phyloP scores from a whole-genome alignment of 2,888 invertebrate species.

The Lithophane ornitopus region DNA sequence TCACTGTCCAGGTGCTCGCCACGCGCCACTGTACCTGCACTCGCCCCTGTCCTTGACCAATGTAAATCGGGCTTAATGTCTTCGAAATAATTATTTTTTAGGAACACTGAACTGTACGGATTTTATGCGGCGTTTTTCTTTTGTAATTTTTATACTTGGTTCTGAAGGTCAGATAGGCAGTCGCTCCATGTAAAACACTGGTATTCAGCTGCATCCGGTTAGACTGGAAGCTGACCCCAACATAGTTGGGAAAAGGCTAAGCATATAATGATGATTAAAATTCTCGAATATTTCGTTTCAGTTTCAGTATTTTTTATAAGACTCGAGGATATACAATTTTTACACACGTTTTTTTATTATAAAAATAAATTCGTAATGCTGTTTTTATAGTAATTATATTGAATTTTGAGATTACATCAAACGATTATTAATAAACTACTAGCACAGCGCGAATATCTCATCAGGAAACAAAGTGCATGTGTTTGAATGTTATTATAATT shows the following conservation, averaged over 20 bases:
- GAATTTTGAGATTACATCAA: not conserved
- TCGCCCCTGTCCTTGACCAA: no score
- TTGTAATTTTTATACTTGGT: not conserved
- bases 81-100: not conserved
- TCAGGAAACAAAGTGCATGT: slow-evolving; percentile 14
- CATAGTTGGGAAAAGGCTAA: not conserved
- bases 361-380: no score
- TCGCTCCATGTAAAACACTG: not conserved
- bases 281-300: slow-evolving; percentile 18
- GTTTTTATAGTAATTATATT: not conserved
- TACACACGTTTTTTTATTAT: not conserved
- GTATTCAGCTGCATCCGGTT: not conserved
- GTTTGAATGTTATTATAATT: slow-evolving; percentile 3
- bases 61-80: not conserved
- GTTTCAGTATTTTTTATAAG: not conserved
- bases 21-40: no score
- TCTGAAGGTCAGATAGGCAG: not conserved
- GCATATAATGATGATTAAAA: not conserved
- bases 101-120: not conserved
- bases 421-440: no score
- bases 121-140: not conserved
- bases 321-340: not conserved
- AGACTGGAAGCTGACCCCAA: not conserved
- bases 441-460: not conserved
- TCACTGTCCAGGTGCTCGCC: no score